Percentiles rank a stretch among this genome's conserved stretches.
Evolutionary conservation across 2,888 invertebrate species (phyloP).

Genomic region (Augiades crinisus): DNA sequence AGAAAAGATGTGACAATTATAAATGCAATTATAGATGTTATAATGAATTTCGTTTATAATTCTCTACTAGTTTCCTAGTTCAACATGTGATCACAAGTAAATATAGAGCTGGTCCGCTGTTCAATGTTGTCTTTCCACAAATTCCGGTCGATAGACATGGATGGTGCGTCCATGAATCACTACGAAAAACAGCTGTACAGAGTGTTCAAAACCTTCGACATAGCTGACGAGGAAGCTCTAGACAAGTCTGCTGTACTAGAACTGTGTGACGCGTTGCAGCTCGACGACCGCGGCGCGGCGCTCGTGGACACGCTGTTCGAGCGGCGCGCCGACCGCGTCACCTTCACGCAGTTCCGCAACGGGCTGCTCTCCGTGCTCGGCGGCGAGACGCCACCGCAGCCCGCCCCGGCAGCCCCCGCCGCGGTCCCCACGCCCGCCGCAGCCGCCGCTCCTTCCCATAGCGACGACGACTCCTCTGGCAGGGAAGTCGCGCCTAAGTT

Average conservation of each 20-base stretch:
- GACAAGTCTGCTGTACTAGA: conserved; percentile 84
- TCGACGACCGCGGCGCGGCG: conserved; percentile 86
- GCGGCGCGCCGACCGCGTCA: conserved; percentile 70
- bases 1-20: conserved; percentile 3
- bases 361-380: conserved; percentile 87
- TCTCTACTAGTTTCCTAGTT: conserved; percentile 9
- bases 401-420: conserved; percentile 34
- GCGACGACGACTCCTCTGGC: conserved; percentile 82
- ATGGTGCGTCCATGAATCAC: conserved; percentile 81
- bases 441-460: conserved; percentile 43
- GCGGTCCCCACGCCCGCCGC: conserved; percentile 38
- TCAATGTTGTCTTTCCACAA: conserved; percentile 10
- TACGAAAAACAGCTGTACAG: conserved; percentile 91
- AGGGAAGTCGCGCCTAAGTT: conserved; percentile 88
- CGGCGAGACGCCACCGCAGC: conserved; percentile 57
- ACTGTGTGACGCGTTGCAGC: conserved; percentile 88
- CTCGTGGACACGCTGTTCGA: conserved; percentile 83
- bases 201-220: conserved; percentile 90
- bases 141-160: conserved; percentile 46
- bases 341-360: conserved; percentile 89
- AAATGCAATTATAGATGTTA: neutral
- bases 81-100: conserved; percentile 34
- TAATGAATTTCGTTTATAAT: neutral
- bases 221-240: conserved; percentile 85
- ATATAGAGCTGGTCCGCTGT: conserved; percentile 11